Evolutionary conservation across 2,888 invertebrate genomes (phyloP), one percentile per base, ranked within the genome.

Genomic region (Tenthredo mesomela): DNA sequence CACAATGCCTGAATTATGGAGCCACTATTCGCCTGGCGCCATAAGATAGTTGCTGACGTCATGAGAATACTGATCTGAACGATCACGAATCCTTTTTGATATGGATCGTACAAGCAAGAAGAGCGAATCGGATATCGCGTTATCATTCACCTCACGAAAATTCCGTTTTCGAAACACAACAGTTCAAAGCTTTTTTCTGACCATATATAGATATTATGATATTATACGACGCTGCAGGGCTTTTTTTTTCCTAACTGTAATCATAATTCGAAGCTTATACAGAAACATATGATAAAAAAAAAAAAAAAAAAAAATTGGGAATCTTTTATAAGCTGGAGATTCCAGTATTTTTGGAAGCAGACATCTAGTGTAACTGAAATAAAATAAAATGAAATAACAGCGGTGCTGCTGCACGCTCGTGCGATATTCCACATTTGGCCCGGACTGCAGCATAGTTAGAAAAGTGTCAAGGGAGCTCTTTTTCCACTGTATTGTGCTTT

Each of bases 401-500:
- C 78, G 29, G 29, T 61, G n/a, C n/a, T n/a, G n/a, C n/a, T n/a
- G 21, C 25, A 29, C 33, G 40, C 37, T 78, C 5, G n/a, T 18
- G 58, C 37, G 37, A 61, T 12, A 61, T 37, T 6, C 40, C 80
- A 37, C 61, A 80, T 80, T 61, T 61, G 61, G 40, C 37, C 15
- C 21, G 61, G 61, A 40, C 21, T 33, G 33, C 80, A 18, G 58
- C 5, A 25, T 80, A 61, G 80, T 80, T 80, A 58, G 58, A 80
- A 80, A 61, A 80, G 80, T 80, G 80, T 80, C 70, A 82, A 82
- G 82, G 65, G 65, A 82, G 82, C 82, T 70, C 47, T 82, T 65
- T 82, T 82, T 58, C 58, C n/a, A 47, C 77, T 54, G 50, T 54
- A 77, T 47, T 50, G 50, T 29, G n/a, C 58, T 61, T 61, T 25